These are phyloP conservation scores for Drosophila athabasca DNA, from an alignment of 1,140 invertebrate species.

Conservation along the genomic window DNA sequence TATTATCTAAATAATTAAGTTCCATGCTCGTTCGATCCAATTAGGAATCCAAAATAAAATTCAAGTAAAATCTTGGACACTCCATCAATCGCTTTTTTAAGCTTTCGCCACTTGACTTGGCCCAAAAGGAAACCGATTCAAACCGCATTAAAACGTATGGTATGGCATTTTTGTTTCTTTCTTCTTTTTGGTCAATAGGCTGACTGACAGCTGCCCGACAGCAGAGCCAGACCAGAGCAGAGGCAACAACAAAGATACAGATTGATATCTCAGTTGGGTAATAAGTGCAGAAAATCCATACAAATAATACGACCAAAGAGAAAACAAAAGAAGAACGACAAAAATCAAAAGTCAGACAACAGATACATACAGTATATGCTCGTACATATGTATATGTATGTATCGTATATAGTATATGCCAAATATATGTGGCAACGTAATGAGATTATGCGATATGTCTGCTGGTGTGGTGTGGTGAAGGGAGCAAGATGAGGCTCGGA, in stretches of 20 bases:
- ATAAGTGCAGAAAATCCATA: slow-evolving; percentile 68
- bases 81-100: too few species aligned
- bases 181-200: too few species aligned
- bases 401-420: too few species aligned
- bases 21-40: too few species aligned
- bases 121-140: slow-evolving; percentile 18
- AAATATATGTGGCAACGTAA: slow-evolving; percentile 62
- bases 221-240: neutral
- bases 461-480: slow-evolving; percentile 12
- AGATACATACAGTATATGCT: slow-evolving; percentile 8
- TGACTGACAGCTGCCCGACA: slow-evolving; percentile 59
- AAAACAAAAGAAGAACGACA: slow-evolving; percentile 37
- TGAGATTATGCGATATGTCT: slow-evolving; percentile 65
- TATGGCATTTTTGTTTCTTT: too few species aligned
- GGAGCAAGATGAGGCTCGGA: slow-evolving; percentile 42
- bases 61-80: too few species aligned
- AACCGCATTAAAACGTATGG: slow-evolving; percentile 41
- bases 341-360: slow-evolving; percentile 60
- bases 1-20: too few species aligned
- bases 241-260: slow-evolving; percentile 7
- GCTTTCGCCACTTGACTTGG: slow-evolving; percentile 33
- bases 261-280: slow-evolving; percentile 61
- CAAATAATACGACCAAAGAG: slow-evolving; percentile 55
- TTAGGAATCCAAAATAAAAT: too few species aligned
- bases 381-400: too few species aligned